Conservation (phyloP, 2,888 invertebrate genomes). For the Scaptomyza flava region DNA sequence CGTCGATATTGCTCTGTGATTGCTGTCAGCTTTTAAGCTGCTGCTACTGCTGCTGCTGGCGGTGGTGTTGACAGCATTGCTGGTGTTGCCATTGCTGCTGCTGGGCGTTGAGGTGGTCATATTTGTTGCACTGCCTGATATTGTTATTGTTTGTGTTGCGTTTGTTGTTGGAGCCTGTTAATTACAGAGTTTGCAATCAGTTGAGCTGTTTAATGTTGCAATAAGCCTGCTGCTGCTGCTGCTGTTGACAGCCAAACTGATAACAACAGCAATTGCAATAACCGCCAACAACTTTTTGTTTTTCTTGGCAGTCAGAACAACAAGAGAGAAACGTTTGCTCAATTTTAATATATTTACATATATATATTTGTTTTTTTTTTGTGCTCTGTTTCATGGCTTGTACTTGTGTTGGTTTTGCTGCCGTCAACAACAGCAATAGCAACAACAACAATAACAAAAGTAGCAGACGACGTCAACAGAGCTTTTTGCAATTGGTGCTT, state of each 20-base stretch:
- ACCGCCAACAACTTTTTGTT: slow-evolving; percentile 26
- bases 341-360: slow-evolving; percentile 4
- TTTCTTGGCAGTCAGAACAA: slow-evolving; percentile 40
- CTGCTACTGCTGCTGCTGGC: slow-evolving; percentile 27
- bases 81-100: slow-evolving; percentile 54
- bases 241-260: slow-evolving; percentile 30
- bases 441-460: slow-evolving; percentile 11
- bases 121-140: slow-evolving; percentile 44
- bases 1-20: slow-evolving; percentile 33
- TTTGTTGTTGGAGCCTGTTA: slow-evolving; percentile 48
- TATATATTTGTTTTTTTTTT: slow-evolving; percentile 1
- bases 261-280: slow-evolving; percentile 44
- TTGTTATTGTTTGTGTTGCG: slow-evolving; percentile 34
- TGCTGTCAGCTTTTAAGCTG: slow-evolving; percentile 29
- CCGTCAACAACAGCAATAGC: slow-evolving; percentile 35
- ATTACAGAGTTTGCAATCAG: slow-evolving; percentile 55
- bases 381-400: slow-evolving; percentile 18
- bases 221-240: slow-evolving; percentile 26
- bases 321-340: slow-evolving; percentile 45
- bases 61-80: slow-evolving; percentile 35
- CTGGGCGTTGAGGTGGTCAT: slow-evolving; percentile 72
- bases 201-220: slow-evolving; percentile 51
- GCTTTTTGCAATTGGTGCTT: slow-evolving; percentile 36
- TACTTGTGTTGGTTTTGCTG: slow-evolving; percentile 31
- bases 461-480: slow-evolving; percentile 22